A percentile compares a stretch with the other conserved stretches of the same genome.
Evolutionary conservation across 1,140 invertebrate genomes (phyloP).

Genomic region (Andrena cerasifolii): DNA sequence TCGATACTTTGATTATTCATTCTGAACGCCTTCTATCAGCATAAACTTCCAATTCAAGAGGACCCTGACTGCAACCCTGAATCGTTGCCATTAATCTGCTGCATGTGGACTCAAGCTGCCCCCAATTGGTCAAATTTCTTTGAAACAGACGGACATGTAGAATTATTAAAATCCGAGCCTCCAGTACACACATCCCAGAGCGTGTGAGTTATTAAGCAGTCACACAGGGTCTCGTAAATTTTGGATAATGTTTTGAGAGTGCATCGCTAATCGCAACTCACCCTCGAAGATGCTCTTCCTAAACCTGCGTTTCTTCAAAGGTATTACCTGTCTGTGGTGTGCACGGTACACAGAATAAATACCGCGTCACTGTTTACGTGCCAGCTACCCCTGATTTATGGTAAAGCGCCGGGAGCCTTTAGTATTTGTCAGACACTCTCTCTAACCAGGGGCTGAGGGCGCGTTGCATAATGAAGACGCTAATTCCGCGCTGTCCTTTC

Average conservation of each 20-base stretch:
- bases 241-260: background rate
- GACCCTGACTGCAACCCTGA: too few relatives aligned
- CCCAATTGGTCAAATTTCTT: too few relatives aligned
- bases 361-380: background rate
- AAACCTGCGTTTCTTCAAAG: background rate
- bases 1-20: too few relatives aligned
- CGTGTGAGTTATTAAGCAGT: background rate
- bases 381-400: constrained; percentile 9
- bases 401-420: background rate
- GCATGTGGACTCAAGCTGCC: too few relatives aligned
- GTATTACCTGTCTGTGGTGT: background rate
- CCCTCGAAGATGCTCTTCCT: background rate
- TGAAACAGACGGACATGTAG: too few relatives aligned
- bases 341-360: background rate
- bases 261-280: background rate
- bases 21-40: too few relatives aligned
- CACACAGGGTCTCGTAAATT: background rate
- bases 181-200: too few relatives aligned
- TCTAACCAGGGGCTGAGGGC: background rate
- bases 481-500: background rate
- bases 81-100: too few relatives aligned
- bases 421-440: constrained; percentile 15
- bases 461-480: background rate
- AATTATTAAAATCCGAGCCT: too few relatives aligned
- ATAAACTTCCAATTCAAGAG: too few relatives aligned